phyloP scores from a whole-genome alignment of 2,113 vertebrate genomes.

The Platysteira castanea region DNA sequence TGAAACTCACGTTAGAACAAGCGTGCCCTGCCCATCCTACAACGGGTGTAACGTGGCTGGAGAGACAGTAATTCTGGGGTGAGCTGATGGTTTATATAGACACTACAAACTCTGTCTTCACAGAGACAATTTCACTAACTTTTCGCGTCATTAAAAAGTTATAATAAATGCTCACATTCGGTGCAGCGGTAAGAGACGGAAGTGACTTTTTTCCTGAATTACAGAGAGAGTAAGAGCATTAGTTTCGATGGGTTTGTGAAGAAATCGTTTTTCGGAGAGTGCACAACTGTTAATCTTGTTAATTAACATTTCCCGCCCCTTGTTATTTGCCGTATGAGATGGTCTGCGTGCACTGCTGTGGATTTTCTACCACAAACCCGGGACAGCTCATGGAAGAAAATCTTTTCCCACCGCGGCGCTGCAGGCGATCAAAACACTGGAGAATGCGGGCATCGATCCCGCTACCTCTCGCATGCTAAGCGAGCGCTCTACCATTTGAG shows the following conservation, averaged over 20 bases:
- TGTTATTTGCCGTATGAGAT: fast-evolving
- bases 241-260: fast-evolving
- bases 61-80: background rate
- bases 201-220: fast-evolving
- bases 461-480: conserved; percentile 75
- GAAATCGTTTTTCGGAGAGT: fast-evolving
- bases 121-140: background rate
- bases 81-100: background rate
- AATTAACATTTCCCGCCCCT: fast-evolving
- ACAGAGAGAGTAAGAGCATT: fast-evolving
- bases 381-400: background rate
- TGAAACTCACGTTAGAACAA: background rate
- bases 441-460: conserved; percentile 79
- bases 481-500: conserved; percentile 76
- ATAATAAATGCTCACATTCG: too few species aligned
- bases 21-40: background rate
- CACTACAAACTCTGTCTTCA: background rate
- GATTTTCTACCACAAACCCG: background rate
- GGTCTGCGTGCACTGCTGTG: fast-evolving
- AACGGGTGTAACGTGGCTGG: background rate
- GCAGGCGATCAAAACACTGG: background rate
- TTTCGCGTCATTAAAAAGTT: background rate
- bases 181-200: fast-evolving
- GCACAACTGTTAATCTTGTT: fast-evolving
- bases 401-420: fast-evolving